Conservation (phyloP, 1,140 invertebrate genomes). For the Drosophila triauraria region DNA sequence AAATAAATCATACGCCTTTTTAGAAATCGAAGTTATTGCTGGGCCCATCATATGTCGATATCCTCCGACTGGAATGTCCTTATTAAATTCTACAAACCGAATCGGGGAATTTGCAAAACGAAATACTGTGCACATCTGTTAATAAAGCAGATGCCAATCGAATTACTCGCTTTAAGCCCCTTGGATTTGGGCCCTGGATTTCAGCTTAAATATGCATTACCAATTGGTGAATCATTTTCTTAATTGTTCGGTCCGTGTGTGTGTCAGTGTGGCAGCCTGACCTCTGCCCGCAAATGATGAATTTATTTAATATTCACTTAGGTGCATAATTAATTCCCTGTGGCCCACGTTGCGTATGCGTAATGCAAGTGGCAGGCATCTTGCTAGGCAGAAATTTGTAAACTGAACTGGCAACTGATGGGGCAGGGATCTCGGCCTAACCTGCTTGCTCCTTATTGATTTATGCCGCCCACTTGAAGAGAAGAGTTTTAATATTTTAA, state of each 20-base stretch:
- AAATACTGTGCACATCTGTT: conserved; percentile 17
- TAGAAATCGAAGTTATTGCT: too few species aligned
- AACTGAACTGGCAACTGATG: conserved; percentile 14
- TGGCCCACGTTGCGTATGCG: conserved; percentile 33
- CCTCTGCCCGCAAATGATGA: conserved; percentile 34
- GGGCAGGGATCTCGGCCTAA: conserved; percentile 20
- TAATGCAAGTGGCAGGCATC: not conserved
- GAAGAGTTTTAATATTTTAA: conserved; percentile 57
- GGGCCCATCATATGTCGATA: too few species aligned
- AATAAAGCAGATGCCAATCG: conserved; percentile 42
- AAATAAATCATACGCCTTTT: not conserved
- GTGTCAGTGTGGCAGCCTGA: not conserved
- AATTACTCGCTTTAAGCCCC: conserved; percentile 29
- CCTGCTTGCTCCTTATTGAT: conserved; percentile 23
- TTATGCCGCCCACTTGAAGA: conserved; percentile 38
- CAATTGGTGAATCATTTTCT: conserved; percentile 40
- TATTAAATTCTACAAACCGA: conserved; percentile 15
- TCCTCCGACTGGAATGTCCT: conserved; percentile 1
- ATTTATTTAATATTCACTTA: conserved; percentile 56
- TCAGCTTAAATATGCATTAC: conserved; percentile 30
- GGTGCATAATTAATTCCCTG: conserved; percentile 52
- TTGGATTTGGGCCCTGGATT: conserved; percentile 17
- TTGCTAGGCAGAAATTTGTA: not conserved
- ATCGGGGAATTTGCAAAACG: conserved; percentile 5
- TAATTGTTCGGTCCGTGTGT: conserved; percentile 15